Base-by-base conservation (phyloP, 2,888 invertebrate genomes). In the Lamellibrachia columna region DNA sequence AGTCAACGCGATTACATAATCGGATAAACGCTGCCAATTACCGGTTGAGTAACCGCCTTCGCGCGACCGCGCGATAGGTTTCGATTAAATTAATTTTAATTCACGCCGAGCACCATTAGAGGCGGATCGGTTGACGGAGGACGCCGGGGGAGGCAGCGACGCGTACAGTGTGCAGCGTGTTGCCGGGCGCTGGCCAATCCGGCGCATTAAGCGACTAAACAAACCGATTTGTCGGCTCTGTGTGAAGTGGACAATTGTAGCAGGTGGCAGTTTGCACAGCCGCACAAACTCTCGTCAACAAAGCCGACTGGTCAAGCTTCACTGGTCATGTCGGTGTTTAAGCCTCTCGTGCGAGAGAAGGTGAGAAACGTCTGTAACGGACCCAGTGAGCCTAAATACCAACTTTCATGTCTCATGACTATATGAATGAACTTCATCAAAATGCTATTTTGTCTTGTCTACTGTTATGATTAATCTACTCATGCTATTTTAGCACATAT, bases 21-120 rank as follows among this genome's bases (percentile, higher is more conserved):
- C 75, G 75, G 75, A 75, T 75, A 75, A 75, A 75, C 75, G 75
- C 75, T 75, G 22, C 75, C 75, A 75, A 75, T 75, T 75, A 75
- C 75, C 22, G 75, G 75, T 22, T 22, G 75, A 75, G 75, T 75
- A 75, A 75, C 75, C 11, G 75, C 75, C 75, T 75, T 75, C 75
- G 75, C 75, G 75, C 75, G 75, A 75, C 75, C 75, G 75, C 75
- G 22, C 75, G 75, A 75, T 75, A 75, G 75, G 75, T 75, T 75
- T 75, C 75, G 75, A 75, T 75, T 75, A 75, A 75, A 75, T 75
- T 75, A 75, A 75, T 75, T 75, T 75, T 75, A 75, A 75, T 75
- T 75, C 75, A 75, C 75, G 75, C 75, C 75, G 75, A 75, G 75
- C 75, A 75, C 75, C 75, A 75, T 75, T 75, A 75, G 75, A 75